Evolutionary conservation across 2,797 vertebrate genomes (phyloP).

Genomic region (Varecia variegata): DNA sequence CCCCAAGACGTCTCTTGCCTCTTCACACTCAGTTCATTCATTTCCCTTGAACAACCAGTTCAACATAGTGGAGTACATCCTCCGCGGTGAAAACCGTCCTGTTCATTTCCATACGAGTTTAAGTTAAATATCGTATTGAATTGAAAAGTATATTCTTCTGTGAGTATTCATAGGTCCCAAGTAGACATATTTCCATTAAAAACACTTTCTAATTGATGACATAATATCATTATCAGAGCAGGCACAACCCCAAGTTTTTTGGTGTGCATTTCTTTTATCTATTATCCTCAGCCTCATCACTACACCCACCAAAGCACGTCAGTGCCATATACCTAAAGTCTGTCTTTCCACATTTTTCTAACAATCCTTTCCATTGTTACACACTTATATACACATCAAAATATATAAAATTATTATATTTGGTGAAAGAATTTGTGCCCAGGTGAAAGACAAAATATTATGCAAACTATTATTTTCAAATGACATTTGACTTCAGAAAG

Average conservation of each 20-base stretch:
- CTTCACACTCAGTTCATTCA: neutral
- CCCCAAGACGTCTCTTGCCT: neutral
- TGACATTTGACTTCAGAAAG: neutral
- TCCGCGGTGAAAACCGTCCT: neutral
- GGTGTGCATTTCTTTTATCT: neutral
- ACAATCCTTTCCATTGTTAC: neutral
- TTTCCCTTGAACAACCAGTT: neutral
- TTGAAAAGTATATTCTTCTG: neutral
- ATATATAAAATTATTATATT: neutral
- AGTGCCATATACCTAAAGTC: neutral
- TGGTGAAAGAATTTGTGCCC: neutral
- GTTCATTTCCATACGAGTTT: neutral
- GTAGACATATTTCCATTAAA: neutral
- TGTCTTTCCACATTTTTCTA: neutral
- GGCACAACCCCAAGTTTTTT: neutral
- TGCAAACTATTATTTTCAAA: neutral
- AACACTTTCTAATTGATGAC: neutral
- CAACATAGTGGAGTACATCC: neutral
- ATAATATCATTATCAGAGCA: neutral
- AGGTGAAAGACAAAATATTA: neutral
- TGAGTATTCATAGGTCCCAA: neutral
- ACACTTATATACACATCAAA: neutral
- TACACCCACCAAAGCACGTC: neutral
- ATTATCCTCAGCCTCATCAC: neutral
- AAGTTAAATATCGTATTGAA: constrained; percentile 10